These are phyloP conservation scores for Euthynnus affinis DNA, from an alignment of 2,797 vertebrate species.

Conservation along the genomic window DNA sequence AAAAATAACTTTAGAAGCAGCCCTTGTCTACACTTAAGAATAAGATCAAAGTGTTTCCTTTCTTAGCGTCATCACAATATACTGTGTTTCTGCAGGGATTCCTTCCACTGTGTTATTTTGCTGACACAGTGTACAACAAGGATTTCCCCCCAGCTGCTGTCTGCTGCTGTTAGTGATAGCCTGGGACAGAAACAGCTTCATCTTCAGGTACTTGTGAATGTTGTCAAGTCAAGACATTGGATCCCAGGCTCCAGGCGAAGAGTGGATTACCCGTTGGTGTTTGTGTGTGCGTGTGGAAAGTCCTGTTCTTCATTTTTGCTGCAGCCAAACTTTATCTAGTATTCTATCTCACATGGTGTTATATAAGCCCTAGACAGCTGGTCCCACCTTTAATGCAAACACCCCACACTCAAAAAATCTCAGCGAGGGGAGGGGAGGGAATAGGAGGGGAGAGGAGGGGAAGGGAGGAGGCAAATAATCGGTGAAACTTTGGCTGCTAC, in stretches of 20 bases:
- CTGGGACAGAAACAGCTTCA: conserved; percentile 47
- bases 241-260: conserved; percentile 49
- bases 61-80: background rate
- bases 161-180: conserved; percentile 37
- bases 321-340: conserved; percentile 27
- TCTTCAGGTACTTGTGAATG: conserved; percentile 43
- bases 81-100: conserved; percentile 39
- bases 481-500: conserved; percentile 49
- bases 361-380: conserved; percentile 67
- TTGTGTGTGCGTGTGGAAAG: conserved; percentile 21
- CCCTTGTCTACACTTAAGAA: background rate
- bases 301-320: conserved; percentile 36
- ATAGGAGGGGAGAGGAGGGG: too few species aligned
- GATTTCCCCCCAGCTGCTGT: conserved; percentile 43
- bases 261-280: conserved; percentile 41
- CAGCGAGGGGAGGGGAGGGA: conserved; percentile 42
- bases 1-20: background rate
- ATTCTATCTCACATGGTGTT: conserved; percentile 59
- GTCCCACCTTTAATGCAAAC: conserved; percentile 63
- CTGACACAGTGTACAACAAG: conserved; percentile 57
- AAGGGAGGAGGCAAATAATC: conserved; percentile 48
- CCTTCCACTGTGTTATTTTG: conserved; percentile 47
- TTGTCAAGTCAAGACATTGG: conserved; percentile 49
- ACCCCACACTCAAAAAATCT: conserved; percentile 48
- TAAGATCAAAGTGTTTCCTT: conserved; percentile 16